Base-by-base conservation (phyloP, 35 echinoderm and acorn worm genomes). In the Hemicentrotus pulcherrimus region DNA sequence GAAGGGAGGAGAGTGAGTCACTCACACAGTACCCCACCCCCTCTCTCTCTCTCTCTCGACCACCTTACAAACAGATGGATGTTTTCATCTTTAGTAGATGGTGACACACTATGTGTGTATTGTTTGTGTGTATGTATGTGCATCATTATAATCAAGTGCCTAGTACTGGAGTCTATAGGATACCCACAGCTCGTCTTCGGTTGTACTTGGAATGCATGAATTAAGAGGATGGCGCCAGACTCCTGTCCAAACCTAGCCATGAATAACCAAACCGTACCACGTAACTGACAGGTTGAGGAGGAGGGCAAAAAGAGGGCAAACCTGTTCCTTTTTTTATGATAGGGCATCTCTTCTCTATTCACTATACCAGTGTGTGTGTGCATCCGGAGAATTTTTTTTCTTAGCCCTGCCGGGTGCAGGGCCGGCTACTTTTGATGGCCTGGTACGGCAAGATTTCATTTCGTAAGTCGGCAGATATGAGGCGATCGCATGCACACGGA, bases 381-480 rank as follows among this genome's bases (percentile, higher is more conserved):
- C 88, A 90, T 90, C 31, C 88, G 88, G 88, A 45, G 32, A 18
- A 32, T 14, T 90, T 90, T 90, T 90, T 90, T 90, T 90, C 88
- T 47, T 47, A 18, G 32, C 88, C 88, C 88, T 90, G 32, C 88
- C 88, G 88, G 88, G 88, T 90, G 88, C 88, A 33, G 88, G 88
- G 88, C 88, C 88, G 46, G 32, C 52, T 90, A 32, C 88, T 47
- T 33, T 90, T 30, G 24, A 90, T 90, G 88, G 88, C 88, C 88
- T 90, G 88, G 88, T 90, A 30, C 46, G 88, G 32, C 65, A 90
- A 47, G 88, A 90, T 90, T 90, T 47, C 32, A 90, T 90, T 90
- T 90, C 88, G 88, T 90, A 90, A 90, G 88, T 90, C 88, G 88
- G 88, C 88, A 90, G 88, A 90, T 90, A 90, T 90, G 88, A 90